Base-by-base conservation (phyloP, 2,797 vertebrate species). In the Eidolon dupreanum region DNA sequence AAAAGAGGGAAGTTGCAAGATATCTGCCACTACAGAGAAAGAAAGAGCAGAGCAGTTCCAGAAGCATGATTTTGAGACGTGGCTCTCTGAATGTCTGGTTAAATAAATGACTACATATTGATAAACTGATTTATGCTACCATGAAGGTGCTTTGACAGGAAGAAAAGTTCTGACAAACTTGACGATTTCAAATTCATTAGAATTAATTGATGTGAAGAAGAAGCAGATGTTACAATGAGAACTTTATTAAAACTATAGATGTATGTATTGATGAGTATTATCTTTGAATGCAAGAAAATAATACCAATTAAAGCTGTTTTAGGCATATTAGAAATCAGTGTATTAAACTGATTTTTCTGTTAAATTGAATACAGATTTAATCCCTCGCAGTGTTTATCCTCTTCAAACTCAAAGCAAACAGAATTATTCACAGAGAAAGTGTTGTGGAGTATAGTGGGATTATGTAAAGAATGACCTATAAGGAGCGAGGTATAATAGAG, bases 401-500 rank as follows among this genome's bases (percentile, higher is more conserved):
- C 84, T 92, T 94, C 82, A 90, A 82, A 92, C n/a, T 97, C 79
- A 78, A 88, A 96, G 55, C 49, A 94, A 95, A 83, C 33, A 77
- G 83, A 94, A 75, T 63, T 84, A 94, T 94, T 95, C 59, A 55
- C 28, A 89, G 49, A 88, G n/a, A 88, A 93, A 90, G 36, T 92
- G 33, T 43, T n/a, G 4, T 51, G 66, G 4, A 53, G 55, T 66
- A 11, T 41, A 43, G 9, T 43, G 26, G 12, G 36, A 70, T 74
- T 90, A 77, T 51, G 36, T 70, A 61, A 82, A 95, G 65, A 95
- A 46, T 43, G 17, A 22, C 20, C 51, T 90, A 7, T 70, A 74
- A 77, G 46, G 11, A 33, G 20, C 57, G 31, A 91, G 43, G 3
- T 66, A 41, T n/a, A 82, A 70, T 82, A 20, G 46, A 31, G 53